These are phyloP conservation scores for Poeciliopsis turrubarensis DNA, from an alignment of 2,113 vertebrate genomes.

Conservation along the genomic window DNA sequence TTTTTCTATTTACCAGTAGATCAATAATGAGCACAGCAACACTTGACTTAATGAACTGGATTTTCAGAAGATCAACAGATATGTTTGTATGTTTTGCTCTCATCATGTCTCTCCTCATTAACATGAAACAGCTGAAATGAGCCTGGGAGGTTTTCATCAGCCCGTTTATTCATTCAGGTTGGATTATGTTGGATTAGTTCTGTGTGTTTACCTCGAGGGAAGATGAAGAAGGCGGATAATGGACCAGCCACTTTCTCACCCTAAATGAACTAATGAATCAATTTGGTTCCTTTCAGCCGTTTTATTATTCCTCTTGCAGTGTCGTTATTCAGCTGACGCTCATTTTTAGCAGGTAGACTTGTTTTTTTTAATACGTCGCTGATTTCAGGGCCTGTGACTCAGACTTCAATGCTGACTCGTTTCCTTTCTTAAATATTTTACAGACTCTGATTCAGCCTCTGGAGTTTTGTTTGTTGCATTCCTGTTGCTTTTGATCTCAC, in stretches of 20 bases:
- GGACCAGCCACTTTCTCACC: constrained; percentile 2
- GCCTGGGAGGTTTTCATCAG: constrained; percentile 11
- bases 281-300: constrained; percentile 24
- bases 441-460: constrained; percentile 8
- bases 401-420: constrained; percentile 20
- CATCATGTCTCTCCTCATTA: background rate
- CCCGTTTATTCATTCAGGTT: constrained; percentile 25
- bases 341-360: constrained; percentile 8
- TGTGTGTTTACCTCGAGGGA: constrained; percentile 38
- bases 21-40: background rate
- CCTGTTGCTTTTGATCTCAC: constrained; percentile 29
- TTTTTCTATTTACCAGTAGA: background rate
- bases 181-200: constrained; percentile 52
- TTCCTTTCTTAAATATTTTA: constrained; percentile 37
- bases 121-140: constrained; percentile 4
- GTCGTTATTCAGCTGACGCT: background rate
- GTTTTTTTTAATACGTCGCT: background rate
- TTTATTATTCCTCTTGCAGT: background rate
- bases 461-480: constrained; percentile 22
- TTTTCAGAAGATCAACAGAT: background rate
- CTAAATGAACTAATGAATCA: constrained; percentile 51
- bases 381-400: constrained; percentile 11
- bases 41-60: constrained; percentile 2
- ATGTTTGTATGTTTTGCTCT: background rate
- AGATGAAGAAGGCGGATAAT: constrained; percentile 40